These are phyloP conservation scores for Gastrophysa polygoni DNA, from an alignment of 2,888 invertebrate genomes.

Conservation along the genomic window DNA sequence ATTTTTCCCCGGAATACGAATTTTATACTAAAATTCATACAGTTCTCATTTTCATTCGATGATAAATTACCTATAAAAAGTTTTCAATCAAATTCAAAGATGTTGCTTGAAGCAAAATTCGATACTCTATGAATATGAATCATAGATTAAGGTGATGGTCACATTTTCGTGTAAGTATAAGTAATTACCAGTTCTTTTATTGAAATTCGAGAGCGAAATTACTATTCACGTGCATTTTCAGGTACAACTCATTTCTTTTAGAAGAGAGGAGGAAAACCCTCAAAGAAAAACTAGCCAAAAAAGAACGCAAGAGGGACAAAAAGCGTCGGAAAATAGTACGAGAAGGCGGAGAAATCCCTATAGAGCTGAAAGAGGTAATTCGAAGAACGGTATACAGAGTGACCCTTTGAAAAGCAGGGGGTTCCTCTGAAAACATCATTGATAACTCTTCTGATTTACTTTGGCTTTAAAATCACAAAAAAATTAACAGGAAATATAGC, in stretches of 20 bases:
- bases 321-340: slow-evolving; percentile 66
- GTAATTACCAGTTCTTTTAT: background rate
- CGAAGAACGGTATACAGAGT: background rate
- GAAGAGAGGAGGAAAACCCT: slow-evolving; percentile 72
- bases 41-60: too few species aligned
- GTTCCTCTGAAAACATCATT: too few species aligned
- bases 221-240: slow-evolving; percentile 39
- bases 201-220: background rate
- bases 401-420: too few species aligned
- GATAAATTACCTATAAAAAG: too few species aligned
- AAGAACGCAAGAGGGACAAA: slow-evolving; percentile 76
- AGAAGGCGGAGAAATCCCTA: slow-evolving; percentile 52
- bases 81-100: too few species aligned
- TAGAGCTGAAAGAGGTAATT: slow-evolving; percentile 48
- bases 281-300: slow-evolving; percentile 75
- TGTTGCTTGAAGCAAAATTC: too few species aligned
- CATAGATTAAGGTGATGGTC: slow-evolving; percentile 8
- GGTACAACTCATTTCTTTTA: slow-evolving; percentile 68
- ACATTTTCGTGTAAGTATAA: background rate
- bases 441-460: too few species aligned
- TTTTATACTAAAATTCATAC: too few species aligned
- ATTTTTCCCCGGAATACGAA: too few species aligned
- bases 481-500: too few species aligned
- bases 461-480: too few species aligned
- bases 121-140: too few species aligned